phyloP scores from a whole-genome alignment of 2,797 vertebrate genomes.

The Monodelphis domestica region DNA sequence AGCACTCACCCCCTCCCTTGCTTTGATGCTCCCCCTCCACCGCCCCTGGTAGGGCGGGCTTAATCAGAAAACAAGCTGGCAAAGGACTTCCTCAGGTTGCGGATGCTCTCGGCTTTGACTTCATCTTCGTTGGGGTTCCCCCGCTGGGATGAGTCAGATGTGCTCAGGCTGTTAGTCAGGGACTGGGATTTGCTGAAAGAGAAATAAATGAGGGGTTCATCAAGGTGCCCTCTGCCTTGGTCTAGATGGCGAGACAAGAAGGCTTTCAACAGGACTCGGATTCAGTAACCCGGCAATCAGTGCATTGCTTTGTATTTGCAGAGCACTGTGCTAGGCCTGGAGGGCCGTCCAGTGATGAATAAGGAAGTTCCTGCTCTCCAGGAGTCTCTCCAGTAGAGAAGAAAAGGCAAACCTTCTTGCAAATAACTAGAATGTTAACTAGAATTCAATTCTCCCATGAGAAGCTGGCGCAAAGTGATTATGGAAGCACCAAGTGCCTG shows the following conservation, averaged over 20 bases:
- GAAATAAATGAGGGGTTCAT: conserved; percentile 59
- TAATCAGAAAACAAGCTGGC: conserved; percentile 98
- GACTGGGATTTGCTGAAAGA: conserved; percentile 97
- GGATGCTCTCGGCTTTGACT: conserved; percentile 97
- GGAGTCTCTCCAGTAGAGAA: not conserved
- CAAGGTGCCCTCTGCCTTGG: not conserved
- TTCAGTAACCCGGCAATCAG: not conserved
- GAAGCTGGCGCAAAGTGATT: not conserved
- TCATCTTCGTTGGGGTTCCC: conserved; percentile 92
- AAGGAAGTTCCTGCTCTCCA: not conserved
- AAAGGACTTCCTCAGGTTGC: conserved; percentile 97
- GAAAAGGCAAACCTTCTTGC: not conserved
- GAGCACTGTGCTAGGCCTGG: not conserved
- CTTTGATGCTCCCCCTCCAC: not conserved
- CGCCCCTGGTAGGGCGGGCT: not conserved
- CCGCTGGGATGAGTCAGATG: conserved; percentile 90
- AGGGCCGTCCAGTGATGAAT: not conserved
- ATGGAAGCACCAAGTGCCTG: not conserved
- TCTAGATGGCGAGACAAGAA: not conserved
- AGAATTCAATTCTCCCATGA: not conserved
- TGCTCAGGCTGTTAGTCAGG: conserved; percentile 96
- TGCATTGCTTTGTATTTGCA: not conserved
- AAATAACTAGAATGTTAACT: not conserved
- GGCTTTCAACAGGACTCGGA: not conserved
- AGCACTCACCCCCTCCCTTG: conserved; percentile 3